Evolutionary conservation across 2,888 invertebrate genomes (phyloP), one percentile per base, ranked within the genome.

Genomic region (Neocrepidodera transversa): DNA sequence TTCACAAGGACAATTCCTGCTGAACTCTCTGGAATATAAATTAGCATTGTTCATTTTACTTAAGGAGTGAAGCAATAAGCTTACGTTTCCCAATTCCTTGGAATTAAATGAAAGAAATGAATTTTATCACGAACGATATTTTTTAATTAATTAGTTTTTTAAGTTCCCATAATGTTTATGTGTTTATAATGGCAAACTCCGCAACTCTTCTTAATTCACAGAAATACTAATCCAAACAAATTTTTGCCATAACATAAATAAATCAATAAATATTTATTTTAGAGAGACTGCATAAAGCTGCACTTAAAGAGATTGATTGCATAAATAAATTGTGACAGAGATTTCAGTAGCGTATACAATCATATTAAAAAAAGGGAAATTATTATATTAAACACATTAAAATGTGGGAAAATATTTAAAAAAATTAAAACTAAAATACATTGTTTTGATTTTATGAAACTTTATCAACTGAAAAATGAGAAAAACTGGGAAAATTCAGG

Each of bases 251-350:
- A 28, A 58, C 47, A 45, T 36, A 45, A 43, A 49, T 26, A 53
- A 38, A 20, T 30, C 13, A 35, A 14, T 18, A 58, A 42, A 53
- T 54, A 40, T 54, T 59, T 59, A 59, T 53, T 49, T 59, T 32
- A 30, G 26, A 36, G 49, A 42, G 38, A 40, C 32, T 38, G 23
- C 53, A 40, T 53, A 23, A 36, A 10, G 49, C 49, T 43, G 47
- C 59, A 59, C 59, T 59, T 54, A 49, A 52, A 18, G 49, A 40
- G 53, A 54, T 23, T 18, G 32, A 16, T 54, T 32, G 32, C 59
- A 53, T 53, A 59, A 58, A 53, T 47, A 20, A 42, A 42, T 53
- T 49, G 20, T 36, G 20, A 50, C 13, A 38, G 10, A 26, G 38
- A 10, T 28, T 28, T 28, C 28, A 28, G 28, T 28, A 10, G 28